phyloP scores from a whole-genome alignment of 2,797 vertebrate species.

The Neomorphus geoffroyi region DNA sequence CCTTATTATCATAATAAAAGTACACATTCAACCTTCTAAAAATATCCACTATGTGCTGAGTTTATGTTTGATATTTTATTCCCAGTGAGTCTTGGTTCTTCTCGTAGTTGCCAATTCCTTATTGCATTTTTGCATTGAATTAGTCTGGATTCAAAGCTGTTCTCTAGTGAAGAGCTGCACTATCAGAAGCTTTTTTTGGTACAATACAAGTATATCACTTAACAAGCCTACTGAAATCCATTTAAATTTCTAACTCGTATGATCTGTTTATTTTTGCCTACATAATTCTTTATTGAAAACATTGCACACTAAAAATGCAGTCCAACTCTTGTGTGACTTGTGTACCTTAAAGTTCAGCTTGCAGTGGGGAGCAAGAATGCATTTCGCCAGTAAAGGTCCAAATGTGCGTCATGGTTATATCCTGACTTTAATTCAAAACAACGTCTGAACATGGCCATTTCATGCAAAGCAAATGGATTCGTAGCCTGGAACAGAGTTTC shows the following conservation, averaged over 20 bases:
- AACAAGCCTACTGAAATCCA: neutral
- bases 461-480: neutral
- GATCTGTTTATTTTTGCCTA: neutral
- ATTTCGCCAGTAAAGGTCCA: neutral
- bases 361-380: neutral
- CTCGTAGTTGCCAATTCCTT: neutral
- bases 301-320: neutral
- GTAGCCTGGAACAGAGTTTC: neutral
- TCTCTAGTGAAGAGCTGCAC: neutral
- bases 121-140: neutral
- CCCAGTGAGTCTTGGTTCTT: neutral
- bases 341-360: neutral
- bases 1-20: neutral
- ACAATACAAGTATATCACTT: neutral
- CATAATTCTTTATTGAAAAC: neutral
- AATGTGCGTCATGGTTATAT: neutral
- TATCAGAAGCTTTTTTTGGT: neutral
- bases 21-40: neutral
- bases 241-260: neutral
- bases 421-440: neutral
- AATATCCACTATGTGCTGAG: neutral
- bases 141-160: neutral
- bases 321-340: neutral
- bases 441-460: neutral
- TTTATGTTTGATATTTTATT: neutral